Conservation (phyloP, 2,113 vertebrate species). For the Equus quagga region DNA sequence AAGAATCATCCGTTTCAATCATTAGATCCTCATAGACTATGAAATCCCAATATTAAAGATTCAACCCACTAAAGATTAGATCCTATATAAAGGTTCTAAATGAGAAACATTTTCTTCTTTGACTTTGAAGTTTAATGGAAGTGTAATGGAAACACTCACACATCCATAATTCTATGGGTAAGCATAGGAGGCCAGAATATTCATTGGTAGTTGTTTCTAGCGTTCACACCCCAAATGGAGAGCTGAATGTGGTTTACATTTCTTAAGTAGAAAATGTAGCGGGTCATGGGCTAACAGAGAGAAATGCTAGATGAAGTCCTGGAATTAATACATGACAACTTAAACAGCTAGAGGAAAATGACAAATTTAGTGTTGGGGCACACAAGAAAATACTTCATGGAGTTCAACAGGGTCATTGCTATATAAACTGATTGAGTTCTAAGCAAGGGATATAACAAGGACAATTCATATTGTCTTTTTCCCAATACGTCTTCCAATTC, state of each 20-base stretch:
- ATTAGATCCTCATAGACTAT: background rate
- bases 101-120: background rate
- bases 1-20: constrained; percentile 7
- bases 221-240: background rate
- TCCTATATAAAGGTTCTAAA: background rate
- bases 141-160: background rate
- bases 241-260: background rate
- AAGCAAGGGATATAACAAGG: background rate
- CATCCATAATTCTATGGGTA: background rate
- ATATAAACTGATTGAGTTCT: background rate
- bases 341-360: background rate
- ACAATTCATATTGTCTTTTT: background rate
- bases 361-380: background rate
- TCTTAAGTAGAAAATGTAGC: background rate
- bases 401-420: background rate
- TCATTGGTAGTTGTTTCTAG: background rate
- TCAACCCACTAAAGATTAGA: background rate
- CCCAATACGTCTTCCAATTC: background rate
- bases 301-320: background rate
- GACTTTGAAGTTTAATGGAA: background rate
- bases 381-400: background rate
- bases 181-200: background rate
- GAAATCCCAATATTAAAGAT: background rate
- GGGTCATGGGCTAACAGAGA: background rate
- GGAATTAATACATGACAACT: background rate